Evolutionary conservation across 2,113 vertebrate species (phyloP).

Genomic region (Lophura nycthemera): DNA sequence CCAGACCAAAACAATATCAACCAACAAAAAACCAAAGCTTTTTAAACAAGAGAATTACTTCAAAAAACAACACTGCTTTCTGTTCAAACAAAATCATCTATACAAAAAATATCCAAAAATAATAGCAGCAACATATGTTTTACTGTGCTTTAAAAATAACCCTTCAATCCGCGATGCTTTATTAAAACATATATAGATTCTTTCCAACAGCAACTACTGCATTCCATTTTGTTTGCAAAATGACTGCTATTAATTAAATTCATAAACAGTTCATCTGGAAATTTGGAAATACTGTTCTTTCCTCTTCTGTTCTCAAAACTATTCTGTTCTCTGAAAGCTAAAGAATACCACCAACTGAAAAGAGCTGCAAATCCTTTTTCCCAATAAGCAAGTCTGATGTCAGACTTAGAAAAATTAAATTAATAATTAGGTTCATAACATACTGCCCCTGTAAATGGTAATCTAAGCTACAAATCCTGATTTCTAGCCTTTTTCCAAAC

Average conservation of each 20-base stretch:
- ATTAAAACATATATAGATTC: neutral
- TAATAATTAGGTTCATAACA: neutral
- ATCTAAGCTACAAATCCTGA: neutral
- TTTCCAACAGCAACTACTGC: neutral
- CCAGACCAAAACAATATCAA: neutral
- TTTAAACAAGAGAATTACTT: neutral
- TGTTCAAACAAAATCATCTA: neutral
- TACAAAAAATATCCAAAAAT: neutral
- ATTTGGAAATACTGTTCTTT: neutral
- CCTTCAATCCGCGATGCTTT: neutral
- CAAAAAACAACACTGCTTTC: neutral
- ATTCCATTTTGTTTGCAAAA: neutral
- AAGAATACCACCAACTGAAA: neutral
- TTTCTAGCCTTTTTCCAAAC: neutral
- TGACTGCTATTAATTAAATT: neutral
- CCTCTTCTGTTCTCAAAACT: neutral
- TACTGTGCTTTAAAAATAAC: neutral
- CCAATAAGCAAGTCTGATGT: neutral
- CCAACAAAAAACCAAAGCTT: neutral
- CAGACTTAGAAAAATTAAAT: neutral
- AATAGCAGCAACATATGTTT: neutral
- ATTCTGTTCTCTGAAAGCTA: neutral
- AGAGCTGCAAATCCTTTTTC: neutral
- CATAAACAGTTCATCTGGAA: neutral
- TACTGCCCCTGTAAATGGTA: neutral